These are phyloP conservation scores for Lissonota sp. DNA, from an alignment of 2,888 invertebrate species.

Conservation along the genomic window DNA sequence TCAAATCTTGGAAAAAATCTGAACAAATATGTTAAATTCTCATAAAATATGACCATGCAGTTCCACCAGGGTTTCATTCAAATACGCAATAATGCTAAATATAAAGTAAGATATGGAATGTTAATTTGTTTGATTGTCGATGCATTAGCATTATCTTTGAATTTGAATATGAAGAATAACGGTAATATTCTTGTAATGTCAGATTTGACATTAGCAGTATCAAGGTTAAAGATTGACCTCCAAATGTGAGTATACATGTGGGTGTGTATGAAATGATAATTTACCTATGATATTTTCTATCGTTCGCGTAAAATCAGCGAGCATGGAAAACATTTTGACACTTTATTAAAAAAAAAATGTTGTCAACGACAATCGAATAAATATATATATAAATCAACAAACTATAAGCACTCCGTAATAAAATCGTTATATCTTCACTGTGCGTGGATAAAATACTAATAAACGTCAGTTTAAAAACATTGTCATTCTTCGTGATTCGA, in stretches of 20 bases:
- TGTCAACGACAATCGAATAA: conserved; percentile 1
- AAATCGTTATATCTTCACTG: too few species aligned
- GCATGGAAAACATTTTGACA: conserved; percentile 75
- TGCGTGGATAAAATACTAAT: too few species aligned
- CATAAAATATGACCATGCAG: too few species aligned
- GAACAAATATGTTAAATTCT: too few species aligned
- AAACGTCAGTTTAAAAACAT: too few species aligned
- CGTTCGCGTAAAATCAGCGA: conserved; percentile 70
- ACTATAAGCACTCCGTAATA: not conserved
- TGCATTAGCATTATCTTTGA: too few species aligned
- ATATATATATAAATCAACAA: not conserved
- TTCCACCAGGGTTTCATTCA: too few species aligned
- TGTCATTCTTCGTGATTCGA: conserved; percentile 1
- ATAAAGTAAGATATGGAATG: too few species aligned
- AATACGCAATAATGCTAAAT: too few species aligned
- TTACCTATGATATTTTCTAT: conserved; percentile 77
- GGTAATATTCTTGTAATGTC: conserved; percentile 4
- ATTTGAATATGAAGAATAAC: too few species aligned
- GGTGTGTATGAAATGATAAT: conserved; percentile 20
- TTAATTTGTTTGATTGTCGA: too few species aligned
- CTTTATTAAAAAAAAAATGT: not conserved
- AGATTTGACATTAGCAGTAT: conserved; percentile 44
- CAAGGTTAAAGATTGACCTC: conserved; percentile 46
- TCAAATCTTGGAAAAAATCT: too few species aligned
- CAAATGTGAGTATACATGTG: conserved; percentile 1